These are phyloP conservation scores for Callosobruchus maculatus DNA, from an alignment of 2,888 invertebrate species.

Conservation along the genomic window DNA sequence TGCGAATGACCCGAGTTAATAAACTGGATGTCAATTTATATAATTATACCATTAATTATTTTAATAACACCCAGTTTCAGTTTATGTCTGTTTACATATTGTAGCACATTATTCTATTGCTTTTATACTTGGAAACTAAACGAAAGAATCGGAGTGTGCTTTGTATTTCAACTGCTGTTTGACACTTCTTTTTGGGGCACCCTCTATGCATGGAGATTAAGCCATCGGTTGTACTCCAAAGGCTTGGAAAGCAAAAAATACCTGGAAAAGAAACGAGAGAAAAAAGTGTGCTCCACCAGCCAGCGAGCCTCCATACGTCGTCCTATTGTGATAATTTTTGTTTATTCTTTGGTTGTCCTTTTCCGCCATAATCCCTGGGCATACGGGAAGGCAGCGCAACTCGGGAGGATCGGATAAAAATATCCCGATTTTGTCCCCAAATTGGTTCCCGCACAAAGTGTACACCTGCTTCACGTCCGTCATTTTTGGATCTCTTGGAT, in stretches of 20 bases:
- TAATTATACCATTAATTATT: no score
- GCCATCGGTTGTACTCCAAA: background rate
- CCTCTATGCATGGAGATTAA: background rate
- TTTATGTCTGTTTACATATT: no score
- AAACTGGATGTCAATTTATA: no score
- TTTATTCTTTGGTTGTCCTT: background rate
- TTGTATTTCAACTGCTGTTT: no score
- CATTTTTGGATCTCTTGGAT: background rate
- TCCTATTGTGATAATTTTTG: background rate
- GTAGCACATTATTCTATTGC: no score
- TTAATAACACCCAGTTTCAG: no score
- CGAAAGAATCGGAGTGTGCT: no score
- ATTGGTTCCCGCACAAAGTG: background rate
- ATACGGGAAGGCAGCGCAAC: background rate
- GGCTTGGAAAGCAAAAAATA: background rate
- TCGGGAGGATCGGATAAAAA: background rate
- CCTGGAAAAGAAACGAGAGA: background rate
- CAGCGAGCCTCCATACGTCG: background rate
- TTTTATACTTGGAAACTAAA: no score
- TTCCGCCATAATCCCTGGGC: background rate
- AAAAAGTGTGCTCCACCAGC: background rate
- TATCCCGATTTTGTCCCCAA: background rate
- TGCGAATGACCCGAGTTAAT: no score
- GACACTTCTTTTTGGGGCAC: no score
- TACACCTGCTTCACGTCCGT: background rate